These are phyloP conservation scores for Pseudonaja textilis DNA, from an alignment of 2,113 vertebrate genomes.

Conservation along the genomic window DNA sequence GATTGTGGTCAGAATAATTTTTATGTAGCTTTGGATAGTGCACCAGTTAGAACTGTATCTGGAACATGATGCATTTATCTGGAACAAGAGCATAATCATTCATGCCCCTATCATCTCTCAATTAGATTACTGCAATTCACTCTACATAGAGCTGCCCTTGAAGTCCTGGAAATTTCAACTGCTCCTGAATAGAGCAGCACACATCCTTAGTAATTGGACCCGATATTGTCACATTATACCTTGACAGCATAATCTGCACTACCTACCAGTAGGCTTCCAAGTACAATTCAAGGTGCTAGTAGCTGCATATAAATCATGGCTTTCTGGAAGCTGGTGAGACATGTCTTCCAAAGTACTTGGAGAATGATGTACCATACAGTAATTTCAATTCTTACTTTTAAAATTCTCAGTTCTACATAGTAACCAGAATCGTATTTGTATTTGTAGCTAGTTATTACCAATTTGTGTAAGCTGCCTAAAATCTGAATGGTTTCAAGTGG, in stretches of 20 bases:
- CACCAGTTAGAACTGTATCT: neutral
- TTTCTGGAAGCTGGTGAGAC: neutral
- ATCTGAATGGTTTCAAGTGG: neutral
- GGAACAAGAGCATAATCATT: neutral
- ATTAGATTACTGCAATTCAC: neutral
- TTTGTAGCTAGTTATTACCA: neutral
- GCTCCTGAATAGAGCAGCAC: neutral
- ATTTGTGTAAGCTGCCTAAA: neutral
- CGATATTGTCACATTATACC: neutral
- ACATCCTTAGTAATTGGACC: neutral
- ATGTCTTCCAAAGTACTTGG: neutral
- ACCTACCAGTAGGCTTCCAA: neutral
- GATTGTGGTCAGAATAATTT: neutral
- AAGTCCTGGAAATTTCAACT: neutral
- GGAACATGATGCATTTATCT: neutral
- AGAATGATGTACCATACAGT: neutral
- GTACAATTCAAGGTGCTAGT: neutral
- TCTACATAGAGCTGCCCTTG: neutral
- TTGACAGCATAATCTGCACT: neutral
- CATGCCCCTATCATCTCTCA: neutral
- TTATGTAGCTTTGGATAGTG: neutral
- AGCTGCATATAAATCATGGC: neutral
- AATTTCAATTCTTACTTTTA: neutral
- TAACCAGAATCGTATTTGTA: neutral
- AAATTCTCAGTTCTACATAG: neutral